Conservation (phyloP, 2,888 invertebrate genomes). For the Carterocephalus palaemon region DNA sequence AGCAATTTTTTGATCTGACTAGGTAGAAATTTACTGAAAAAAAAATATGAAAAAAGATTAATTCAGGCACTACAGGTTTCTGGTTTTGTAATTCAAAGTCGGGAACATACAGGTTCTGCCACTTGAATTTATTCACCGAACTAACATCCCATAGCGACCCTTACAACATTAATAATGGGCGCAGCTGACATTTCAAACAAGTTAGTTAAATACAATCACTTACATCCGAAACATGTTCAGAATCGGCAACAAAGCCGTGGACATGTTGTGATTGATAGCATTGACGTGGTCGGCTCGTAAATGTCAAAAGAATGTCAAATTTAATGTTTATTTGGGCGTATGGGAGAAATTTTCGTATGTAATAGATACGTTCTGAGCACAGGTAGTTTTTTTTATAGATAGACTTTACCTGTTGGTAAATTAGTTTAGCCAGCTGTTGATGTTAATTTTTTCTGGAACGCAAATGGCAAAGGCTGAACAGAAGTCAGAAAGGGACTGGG, state of each 20-base stretch:
- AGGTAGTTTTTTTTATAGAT: no score
- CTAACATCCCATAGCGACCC: background rate
- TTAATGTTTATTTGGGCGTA: slow-evolving; percentile 21
- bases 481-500: no score
- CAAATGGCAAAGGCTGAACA: no score
- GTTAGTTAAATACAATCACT: slow-evolving; percentile 11
- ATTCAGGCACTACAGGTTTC: no score
- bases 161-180: background rate
- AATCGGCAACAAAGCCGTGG: slow-evolving; percentile 5
- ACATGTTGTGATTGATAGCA: slow-evolving; percentile 21
- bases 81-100: no score
- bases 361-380: background rate
- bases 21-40: no score
- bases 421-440: no score
- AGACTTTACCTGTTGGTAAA: no score
- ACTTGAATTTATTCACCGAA: background rate
- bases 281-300: slow-evolving; percentile 19
- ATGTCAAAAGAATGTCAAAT: slow-evolving; percentile 22
- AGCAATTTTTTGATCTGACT: no score
- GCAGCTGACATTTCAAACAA: slow-evolving; percentile 1
- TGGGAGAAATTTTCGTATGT: slow-evolving; percentile 7
- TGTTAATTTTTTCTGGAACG: no score
- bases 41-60: no score
- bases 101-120: no score
- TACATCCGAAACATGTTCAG: slow-evolving; percentile 5